Conservation (phyloP, 2,888 invertebrate species). For the Drosophila gaucha region DNA sequence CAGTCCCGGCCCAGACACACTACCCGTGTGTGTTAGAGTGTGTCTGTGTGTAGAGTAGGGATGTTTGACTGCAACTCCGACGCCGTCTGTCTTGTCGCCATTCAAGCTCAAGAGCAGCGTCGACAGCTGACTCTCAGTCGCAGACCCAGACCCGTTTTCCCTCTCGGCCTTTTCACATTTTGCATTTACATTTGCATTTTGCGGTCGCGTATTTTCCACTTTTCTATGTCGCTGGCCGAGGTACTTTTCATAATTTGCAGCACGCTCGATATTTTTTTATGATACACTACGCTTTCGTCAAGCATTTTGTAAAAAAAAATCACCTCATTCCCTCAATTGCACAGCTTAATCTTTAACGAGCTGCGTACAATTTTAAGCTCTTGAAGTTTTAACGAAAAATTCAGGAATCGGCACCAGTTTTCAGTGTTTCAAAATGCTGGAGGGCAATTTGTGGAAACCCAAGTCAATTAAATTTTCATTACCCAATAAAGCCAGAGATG, state of each 20-base stretch:
- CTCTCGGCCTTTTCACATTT: slow-evolving; percentile 67
- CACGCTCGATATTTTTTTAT: slow-evolving; percentile 44
- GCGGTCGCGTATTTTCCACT: slow-evolving; percentile 52
- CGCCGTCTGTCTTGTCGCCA: slow-evolving; percentile 40
- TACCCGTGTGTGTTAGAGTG: slow-evolving; percentile 13
- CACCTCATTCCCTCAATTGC: neutral
- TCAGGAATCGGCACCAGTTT: slow-evolving; percentile 13
- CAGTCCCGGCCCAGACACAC: slow-evolving; percentile 62
- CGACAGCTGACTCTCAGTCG: slow-evolving; percentile 46
- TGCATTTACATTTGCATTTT: slow-evolving; percentile 61
- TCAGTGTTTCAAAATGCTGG: slow-evolving; percentile 22
- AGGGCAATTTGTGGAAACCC: slow-evolving; percentile 52
- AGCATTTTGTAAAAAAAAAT: slow-evolving; percentile 26
- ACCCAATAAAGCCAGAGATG: slow-evolving; percentile 37
- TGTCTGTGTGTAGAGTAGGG: slow-evolving; percentile 23
- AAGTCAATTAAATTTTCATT: slow-evolving; percentile 74
- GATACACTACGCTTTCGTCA: slow-evolving; percentile 62
- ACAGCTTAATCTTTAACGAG: slow-evolving; percentile 48
- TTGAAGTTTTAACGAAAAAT: slow-evolving; percentile 19
- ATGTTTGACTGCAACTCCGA: slow-evolving; percentile 39
- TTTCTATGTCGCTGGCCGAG: slow-evolving; percentile 38
- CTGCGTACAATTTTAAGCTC: slow-evolving; percentile 36
- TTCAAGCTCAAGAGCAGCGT: slow-evolving; percentile 79
- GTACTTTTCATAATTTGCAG: slow-evolving; percentile 70
- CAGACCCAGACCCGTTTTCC: slow-evolving; percentile 52